A percentile compares a stretch with the other conserved stretches of the same genome.
phyloP scores from a whole-genome alignment of 2,888 invertebrate genomes.

The Ptilodon capucinus region DNA sequence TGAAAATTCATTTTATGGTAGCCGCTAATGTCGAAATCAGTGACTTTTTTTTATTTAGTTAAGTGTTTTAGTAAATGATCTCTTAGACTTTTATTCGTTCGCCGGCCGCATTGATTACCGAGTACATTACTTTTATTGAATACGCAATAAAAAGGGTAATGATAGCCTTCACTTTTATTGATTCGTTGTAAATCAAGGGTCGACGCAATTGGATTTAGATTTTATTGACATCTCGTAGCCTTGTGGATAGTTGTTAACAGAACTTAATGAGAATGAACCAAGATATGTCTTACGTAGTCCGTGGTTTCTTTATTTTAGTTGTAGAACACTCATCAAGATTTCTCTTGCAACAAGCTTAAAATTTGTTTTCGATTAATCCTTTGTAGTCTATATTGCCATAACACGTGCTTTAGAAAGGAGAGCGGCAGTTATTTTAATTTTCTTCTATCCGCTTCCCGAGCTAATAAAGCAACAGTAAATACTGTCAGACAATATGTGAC shows the following conservation, averaged over 20 bases:
- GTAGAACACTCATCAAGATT: conserved; percentile 3
- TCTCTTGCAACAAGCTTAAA: conserved; percentile 22
- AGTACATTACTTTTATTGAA: conserved; percentile 78
- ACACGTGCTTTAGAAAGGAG: conserved; percentile 63
- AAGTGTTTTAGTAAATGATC: conserved; percentile 14
- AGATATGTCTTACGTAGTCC: conserved; percentile 24
- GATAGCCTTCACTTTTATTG: conserved; percentile 79
- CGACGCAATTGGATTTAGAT: conserved; percentile 76
- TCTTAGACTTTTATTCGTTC: conserved; percentile 35
- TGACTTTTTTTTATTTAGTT: conserved; percentile 6
- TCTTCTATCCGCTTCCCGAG: conserved; percentile 58
- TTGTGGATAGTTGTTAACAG: conserved; percentile 65
- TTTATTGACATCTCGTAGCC: conserved; percentile 70
- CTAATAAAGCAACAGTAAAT: conserved; percentile 77
- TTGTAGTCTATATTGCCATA: conserved; percentile 40
- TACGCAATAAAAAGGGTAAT: conserved; percentile 75
- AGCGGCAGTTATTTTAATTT: conserved; percentile 63
- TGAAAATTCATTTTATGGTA: conserved; percentile 4
- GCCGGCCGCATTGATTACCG: conserved; percentile 56
- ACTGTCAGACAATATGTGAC: conserved; percentile 80
- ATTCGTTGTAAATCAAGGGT: conserved; percentile 79
- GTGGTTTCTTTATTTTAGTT: conserved; percentile 5
- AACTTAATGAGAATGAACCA: conserved; percentile 59
- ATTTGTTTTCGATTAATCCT: conserved; percentile 56
- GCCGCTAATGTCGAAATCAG: not conserved